Conservation (phyloP, 37 sponge, comb jelly and placozoan species). For the Crambe crambe region DNA sequence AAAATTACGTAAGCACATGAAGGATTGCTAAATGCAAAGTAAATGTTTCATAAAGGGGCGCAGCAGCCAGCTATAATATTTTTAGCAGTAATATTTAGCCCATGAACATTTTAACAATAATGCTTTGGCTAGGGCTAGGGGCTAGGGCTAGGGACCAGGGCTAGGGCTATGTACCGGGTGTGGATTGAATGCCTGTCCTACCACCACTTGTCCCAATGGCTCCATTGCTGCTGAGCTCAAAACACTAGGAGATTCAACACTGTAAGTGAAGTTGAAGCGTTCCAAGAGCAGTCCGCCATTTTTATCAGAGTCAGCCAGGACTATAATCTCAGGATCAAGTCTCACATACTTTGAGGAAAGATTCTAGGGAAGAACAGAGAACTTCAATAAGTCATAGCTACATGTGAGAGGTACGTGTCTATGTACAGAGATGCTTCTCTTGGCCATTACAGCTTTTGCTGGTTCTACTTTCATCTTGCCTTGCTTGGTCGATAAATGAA, state of each 20-base stretch:
- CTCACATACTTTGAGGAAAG: background rate
- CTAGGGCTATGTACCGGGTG: conserved; percentile 1
- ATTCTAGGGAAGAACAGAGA: background rate
- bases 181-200: conserved; percentile 9
- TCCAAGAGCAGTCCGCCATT: background rate
- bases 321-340: conserved; percentile 22
- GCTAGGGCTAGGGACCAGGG: too few species aligned
- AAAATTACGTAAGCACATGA: background rate
- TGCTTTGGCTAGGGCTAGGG: too few species aligned
- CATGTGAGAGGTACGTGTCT: too few species aligned
- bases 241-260: background rate
- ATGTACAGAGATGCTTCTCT: too few species aligned
- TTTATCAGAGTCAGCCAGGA: background rate
- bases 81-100: too few species aligned
- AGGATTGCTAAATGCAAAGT: background rate
- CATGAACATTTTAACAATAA: too few species aligned
- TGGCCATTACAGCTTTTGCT: too few species aligned
- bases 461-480: too few species aligned
- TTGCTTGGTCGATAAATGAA: conserved; percentile 4
- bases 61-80: too few species aligned
- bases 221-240: background rate
- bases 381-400: too few species aligned
- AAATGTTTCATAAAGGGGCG: too few species aligned
- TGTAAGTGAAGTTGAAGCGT: background rate
- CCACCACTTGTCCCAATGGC: background rate